Base-by-base conservation (phyloP, 1,140 invertebrate genomes). In the Ctenoplectra terminalis region DNA sequence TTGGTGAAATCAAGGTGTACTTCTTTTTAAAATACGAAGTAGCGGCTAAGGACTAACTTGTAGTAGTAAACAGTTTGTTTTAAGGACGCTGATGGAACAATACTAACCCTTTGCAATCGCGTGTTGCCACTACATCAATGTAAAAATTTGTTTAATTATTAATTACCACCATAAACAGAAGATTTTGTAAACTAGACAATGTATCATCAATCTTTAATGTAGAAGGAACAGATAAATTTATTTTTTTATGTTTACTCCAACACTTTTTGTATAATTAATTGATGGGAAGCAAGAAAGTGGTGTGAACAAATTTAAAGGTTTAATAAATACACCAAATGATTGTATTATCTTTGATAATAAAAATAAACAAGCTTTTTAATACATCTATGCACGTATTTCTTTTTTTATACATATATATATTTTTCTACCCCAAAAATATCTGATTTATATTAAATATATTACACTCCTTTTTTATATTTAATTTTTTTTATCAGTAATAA, bases 281-380 rank as follows among this genome's bases (percentile, higher is more conserved):
- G 31, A 54, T 52, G 9, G 8, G 15, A 37, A 9, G 48, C 31
- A 34, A 46, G 40, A 46, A 46, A 43, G 15, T 9, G 15, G 46
- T 46, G 23, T 34, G 31, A 34, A 54, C 11, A 70, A 70, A 40
- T 52, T 54, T 17, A 26, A 71, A 40, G 23, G 26, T 31, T 50
- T 11, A 54, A 37, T 34, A 43, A 26, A 46, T 31, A 31, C 46
- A 50, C 58, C 29, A 48, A 63, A 63, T 66, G 40, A 60, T 70
- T 69, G 52, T 77, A 67, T 69, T 43, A 77, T 58, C 40, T 69
- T 31, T 70, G 46, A 78, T 70, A 78, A 78, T 78, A 70, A 78
- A 78, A 54, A 13, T 64, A 54, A 52, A 71, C 23, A 70, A 37
- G 67, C 67, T 56, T 81, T 56, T 73, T 73, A 60, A 73, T 60